Evolutionary conservation across 2,797 vertebrate genomes (phyloP).

Genomic region (Acanthiza pusilla): DNA sequence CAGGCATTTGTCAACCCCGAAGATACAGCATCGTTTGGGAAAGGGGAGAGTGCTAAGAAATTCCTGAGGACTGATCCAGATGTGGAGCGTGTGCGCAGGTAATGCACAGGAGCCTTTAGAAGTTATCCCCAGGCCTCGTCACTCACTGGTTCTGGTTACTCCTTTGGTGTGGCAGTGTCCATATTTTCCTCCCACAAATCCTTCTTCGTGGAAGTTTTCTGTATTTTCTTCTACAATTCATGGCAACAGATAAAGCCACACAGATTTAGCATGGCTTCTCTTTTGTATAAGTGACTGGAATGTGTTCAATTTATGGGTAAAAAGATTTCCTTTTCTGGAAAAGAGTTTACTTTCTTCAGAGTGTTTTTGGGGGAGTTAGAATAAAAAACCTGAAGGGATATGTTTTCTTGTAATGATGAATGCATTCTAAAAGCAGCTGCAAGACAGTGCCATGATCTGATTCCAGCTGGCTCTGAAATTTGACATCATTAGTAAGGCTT

Average conservation of each 20-base stretch:
- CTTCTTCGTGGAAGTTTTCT: background rate
- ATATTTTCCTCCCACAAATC: background rate
- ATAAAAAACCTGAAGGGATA: background rate
- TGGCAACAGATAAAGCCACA: background rate
- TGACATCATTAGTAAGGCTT: background rate
- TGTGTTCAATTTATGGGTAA: background rate
- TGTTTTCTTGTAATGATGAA: background rate
- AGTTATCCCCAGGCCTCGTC: background rate
- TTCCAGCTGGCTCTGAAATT: slow-evolving; percentile 1
- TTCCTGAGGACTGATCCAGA: slow-evolving; percentile 72
- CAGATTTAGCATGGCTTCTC: background rate
- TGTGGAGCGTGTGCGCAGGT: slow-evolving; percentile 88
- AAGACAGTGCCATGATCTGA: background rate
- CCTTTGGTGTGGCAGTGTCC: background rate
- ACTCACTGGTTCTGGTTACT: background rate
- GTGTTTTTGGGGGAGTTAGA: background rate
- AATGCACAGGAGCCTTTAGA: background rate
- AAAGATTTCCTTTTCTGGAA: background rate
- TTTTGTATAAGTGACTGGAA: background rate
- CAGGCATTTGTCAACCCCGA: slow-evolving; percentile 85
- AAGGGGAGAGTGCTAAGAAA: slow-evolving; percentile 77
- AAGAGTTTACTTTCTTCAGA: background rate
- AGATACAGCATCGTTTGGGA: slow-evolving; percentile 64
- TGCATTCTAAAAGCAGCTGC: background rate
- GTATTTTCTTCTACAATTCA: background rate